Conservation (phyloP, 2,113 vertebrate genomes). For the Plectropomus leopardus region DNA sequence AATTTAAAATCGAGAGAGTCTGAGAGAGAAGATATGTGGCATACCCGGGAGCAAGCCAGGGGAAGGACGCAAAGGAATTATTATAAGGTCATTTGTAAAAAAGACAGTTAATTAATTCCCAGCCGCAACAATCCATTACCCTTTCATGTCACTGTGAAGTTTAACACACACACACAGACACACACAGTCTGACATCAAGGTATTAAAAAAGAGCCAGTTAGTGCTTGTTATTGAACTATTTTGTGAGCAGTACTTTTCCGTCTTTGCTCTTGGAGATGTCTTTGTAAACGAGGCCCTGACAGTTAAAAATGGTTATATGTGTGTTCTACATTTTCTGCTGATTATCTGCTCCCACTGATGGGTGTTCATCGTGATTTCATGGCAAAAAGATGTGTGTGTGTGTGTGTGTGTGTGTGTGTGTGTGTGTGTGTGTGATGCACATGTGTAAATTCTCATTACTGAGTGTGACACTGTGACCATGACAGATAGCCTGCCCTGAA, state of each 20-base stretch:
- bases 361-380: conserved; percentile 4
- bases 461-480: conserved; percentile 63
- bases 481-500: conserved; percentile 59
- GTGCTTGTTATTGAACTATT: conserved; percentile 5
- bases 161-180: conserved; percentile 5
- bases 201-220: background rate
- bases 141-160: conserved; percentile 21
- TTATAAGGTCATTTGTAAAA: conserved; percentile 41
- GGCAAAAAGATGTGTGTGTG: conserved; percentile 4
- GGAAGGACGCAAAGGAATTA: conserved; percentile 46
- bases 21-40: conserved; percentile 12
- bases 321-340: too few relatives aligned
- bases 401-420: background rate
- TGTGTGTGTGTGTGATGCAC: conserved; percentile 30
- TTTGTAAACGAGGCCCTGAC: conserved; percentile 9
- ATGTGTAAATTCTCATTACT: conserved; percentile 62
- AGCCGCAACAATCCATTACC: conserved; percentile 36
- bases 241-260: background rate
- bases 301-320: conserved; percentile 1
- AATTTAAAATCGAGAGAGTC: conserved; percentile 21
- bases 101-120: conserved; percentile 51
- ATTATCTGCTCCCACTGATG: background rate
- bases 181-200: background rate
- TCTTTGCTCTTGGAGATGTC: background rate
- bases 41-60: conserved; percentile 19